Conservation (phyloP, 2,888 invertebrate genomes). For the Tromatobia lineatoria region DNA sequence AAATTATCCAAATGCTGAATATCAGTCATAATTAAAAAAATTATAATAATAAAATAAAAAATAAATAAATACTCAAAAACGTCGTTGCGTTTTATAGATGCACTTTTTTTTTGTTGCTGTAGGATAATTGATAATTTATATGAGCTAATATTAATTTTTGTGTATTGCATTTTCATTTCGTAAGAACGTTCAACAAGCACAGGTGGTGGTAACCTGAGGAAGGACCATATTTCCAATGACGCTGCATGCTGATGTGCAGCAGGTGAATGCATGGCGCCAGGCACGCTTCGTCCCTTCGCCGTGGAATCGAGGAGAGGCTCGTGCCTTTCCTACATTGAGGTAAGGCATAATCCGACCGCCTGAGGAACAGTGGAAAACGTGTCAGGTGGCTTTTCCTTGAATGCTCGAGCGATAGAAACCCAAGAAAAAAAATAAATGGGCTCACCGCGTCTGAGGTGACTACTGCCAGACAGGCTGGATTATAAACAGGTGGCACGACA, state of each 20-base stretch:
- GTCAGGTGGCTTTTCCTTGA: slow-evolving; percentile 66
- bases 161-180: neutral
- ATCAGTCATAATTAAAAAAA: no score
- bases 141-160: neutral
- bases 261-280: slow-evolving; percentile 46
- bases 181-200: neutral
- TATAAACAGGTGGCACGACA: slow-evolving; percentile 50
- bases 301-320: slow-evolving; percentile 24
- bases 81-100: no score
- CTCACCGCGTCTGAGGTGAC: neutral
- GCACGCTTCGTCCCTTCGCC: slow-evolving; percentile 49
- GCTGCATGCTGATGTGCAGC: slow-evolving; percentile 15
- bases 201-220: neutral
- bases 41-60: neutral
- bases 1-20: no score
- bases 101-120: neutral
- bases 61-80: neutral
- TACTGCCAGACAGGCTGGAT: slow-evolving; percentile 19
- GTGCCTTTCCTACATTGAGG: slow-evolving; percentile 25
- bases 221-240: slow-evolving; percentile 42
- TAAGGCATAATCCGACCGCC: neutral
- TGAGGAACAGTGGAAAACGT: slow-evolving; percentile 35
- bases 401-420: slow-evolving; percentile 11
- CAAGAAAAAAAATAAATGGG: slow-evolving; percentile 9
- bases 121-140: neutral